Evolutionary conservation across 2,888 invertebrate species (phyloP).

Genomic region (Eilema depressum): DNA sequence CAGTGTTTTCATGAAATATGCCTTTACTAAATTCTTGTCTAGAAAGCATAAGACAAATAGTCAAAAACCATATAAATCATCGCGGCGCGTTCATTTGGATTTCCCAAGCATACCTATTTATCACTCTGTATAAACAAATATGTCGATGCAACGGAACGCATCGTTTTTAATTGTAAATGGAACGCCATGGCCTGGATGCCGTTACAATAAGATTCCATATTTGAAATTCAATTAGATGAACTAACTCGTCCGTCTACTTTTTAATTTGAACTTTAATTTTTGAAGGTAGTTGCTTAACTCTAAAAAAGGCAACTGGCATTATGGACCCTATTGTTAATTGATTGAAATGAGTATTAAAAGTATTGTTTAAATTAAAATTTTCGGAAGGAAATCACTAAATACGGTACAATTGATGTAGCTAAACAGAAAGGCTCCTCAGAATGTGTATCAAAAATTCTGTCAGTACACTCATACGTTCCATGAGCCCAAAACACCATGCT

Average conservation of each 20-base stretch:
- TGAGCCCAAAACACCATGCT: too few relatives aligned
- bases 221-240: conserved; percentile 47
- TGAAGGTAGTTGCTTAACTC: background rate
- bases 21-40: too few relatives aligned
- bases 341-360: too few relatives aligned
- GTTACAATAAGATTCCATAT: conserved; percentile 42
- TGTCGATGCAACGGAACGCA: conserved; percentile 29
- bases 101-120: conserved; percentile 1
- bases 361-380: too few relatives aligned
- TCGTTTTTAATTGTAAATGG: conserved; percentile 51
- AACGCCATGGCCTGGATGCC: conserved; percentile 27
- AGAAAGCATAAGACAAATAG: background rate
- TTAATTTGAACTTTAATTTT: too few relatives aligned
- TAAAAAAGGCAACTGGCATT: background rate
- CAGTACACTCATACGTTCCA: too few relatives aligned
- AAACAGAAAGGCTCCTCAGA: too few relatives aligned
- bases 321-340: background rate
- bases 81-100: background rate
- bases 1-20: too few relatives aligned
- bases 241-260: conserved; percentile 15
- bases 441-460: too few relatives aligned
- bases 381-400: too few relatives aligned
- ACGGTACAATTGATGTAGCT: too few relatives aligned
- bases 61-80: background rate
- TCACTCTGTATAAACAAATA: conserved; percentile 15